Base-by-base conservation (phyloP, 2,113 vertebrate species). In the Numida meleagris region DNA sequence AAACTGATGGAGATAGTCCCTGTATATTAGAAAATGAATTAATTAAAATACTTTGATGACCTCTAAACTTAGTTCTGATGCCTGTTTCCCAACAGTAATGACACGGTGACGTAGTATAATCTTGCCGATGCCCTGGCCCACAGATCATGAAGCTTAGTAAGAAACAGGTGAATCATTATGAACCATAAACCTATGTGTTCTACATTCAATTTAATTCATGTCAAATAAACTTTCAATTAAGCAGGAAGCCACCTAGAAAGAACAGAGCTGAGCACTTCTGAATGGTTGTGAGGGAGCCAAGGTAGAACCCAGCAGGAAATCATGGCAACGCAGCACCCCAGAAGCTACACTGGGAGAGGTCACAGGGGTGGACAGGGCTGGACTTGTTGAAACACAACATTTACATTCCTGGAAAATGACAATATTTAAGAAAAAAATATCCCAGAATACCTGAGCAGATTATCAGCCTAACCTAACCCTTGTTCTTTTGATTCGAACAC, bases 21-120 rank as follows among this genome's bases (percentile, higher is more conserved):
- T 0, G 0, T 55, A 6, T 63, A 53, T 66, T 59, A 71, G 38
- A 29, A 62, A 43, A 0, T 7, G 10, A 24, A 53, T 70, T 65
- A 59, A 71, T 42, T 48, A 5, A 55, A 72, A 43, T 38, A 55
- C 63, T 50, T 66, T 31, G 2, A n/a, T 34, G 21, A 55, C 29
- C 36, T 67, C 70, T 81, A 50, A 72, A 53, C 66, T 29, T 65
- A 55, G 43, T 59, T 61, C 40, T 57, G 61, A 19, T 55, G 31
- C 4, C 50, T 33, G 70, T 15, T 91, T 85, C 51, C 27, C 19
- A 61, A 33, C 34, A 65, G 55, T 17, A 82, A 68, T 33, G 17
- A 58, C n/a, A 58, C 5, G 10, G 17, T 48, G 72, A 72, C 15
- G 14, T 24, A 72, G 42, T 61, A 43, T 85, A 67, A 67, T 48